Evolutionary conservation across 2,113 vertebrate genomes (phyloP), one percentile per base, ranked within the genome.

Genomic region (Calyptomena viridis): DNA sequence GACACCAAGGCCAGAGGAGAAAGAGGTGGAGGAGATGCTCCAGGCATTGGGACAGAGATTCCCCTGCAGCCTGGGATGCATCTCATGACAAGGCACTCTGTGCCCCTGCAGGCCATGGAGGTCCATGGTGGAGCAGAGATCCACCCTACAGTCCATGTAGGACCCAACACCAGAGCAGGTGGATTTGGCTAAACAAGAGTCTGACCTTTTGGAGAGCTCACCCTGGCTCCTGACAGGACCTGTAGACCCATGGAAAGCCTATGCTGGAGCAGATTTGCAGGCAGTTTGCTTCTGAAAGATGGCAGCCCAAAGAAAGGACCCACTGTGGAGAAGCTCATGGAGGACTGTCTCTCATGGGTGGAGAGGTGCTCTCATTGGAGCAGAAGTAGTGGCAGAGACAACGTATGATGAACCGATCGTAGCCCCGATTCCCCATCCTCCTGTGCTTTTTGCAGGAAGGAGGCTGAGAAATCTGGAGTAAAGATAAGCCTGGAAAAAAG

Each of bases 161-260:
- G 27, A 52, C 6, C 6, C 25, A 37, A 44, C 4, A 1, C 10
- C 2, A 2, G 7, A 60, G 24, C 7, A 50, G 24, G 15, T 8
- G 31, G 19, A 23, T n/a, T 58, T 40, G 21, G 37, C 37, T 2
- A 2, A 35, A 37, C 39, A 11, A 44, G 8, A 18, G 25, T 46
- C 39, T 37, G 56, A 42, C 16, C 6, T 14, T 0, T 0, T 35
- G 25, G 47, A 11, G 3, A 60, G 15, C 20, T 55, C 1, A 0
- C 0, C 0, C 37, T 35, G 20, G 37, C 4, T 71, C 31, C 31
- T 60, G 24, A 30, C 25, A 71, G 31, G 37, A 42, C 37, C 30
- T 30, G 6, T 24, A 12, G 20, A 4, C 11, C 14, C 11, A 5
- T 27, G 23, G 23, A 42, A 3, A 78, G 28, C 3, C 9, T 22